Evolutionary conservation across 2,888 invertebrate species (phyloP).

Genomic region (Callyntrura guangdongensis): DNA sequence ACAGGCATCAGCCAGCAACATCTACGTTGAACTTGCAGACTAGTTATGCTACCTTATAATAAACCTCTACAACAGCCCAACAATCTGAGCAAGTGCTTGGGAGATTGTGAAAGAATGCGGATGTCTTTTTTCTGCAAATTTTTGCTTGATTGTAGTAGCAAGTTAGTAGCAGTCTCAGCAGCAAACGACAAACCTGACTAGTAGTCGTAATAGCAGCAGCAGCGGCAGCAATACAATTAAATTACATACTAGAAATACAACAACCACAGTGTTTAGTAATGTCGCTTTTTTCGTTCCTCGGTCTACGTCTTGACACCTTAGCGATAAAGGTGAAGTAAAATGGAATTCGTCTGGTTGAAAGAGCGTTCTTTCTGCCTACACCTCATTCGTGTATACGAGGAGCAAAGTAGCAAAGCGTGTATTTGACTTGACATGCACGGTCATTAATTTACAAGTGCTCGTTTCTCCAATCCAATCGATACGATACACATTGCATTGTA

Average conservation of each 20-base stretch:
- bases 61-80: neutral
- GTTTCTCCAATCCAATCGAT: too few relatives aligned
- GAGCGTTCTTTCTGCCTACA: neutral
- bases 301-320: conserved; percentile 17
- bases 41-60: neutral
- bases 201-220: conserved; percentile 17
- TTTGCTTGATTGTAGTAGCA: conserved; percentile 42
- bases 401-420: neutral
- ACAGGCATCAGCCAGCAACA: neutral
- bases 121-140: conserved; percentile 78
- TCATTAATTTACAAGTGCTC: too few relatives aligned
- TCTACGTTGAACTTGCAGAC: neutral
- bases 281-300: conserved; percentile 3
- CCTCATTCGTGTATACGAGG: neutral
- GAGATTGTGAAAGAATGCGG: conserved; percentile 77
- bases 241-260: neutral
- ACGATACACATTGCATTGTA: too few relatives aligned
- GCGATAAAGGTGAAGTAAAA: neutral
- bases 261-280: neutral
- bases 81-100: conserved; percentile 36
- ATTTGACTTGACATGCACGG: too few relatives aligned
- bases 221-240: neutral
- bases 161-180: conserved; percentile 1
- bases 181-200: conserved; percentile 7
- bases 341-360: neutral